phyloP scores from a whole-genome alignment of 2,113 vertebrate genomes.

The Chloroceryle aenea region DNA sequence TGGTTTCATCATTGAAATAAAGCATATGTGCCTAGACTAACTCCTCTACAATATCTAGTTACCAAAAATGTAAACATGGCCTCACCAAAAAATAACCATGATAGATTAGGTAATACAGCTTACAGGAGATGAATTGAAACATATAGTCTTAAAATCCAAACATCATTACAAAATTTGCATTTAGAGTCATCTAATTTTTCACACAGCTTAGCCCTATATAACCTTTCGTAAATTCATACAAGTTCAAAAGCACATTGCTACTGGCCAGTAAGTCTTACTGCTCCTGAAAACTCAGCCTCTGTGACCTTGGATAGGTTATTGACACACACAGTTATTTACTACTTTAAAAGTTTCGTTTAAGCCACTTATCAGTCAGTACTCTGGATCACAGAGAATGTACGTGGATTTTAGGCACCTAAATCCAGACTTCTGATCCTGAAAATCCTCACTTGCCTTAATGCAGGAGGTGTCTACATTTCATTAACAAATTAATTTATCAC shows the following conservation, averaged over 20 bases:
- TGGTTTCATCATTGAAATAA: not conserved
- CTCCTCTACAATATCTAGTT: not conserved
- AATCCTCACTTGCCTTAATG: not conserved
- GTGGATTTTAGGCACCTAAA: not conserved
- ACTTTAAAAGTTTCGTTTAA: not conserved
- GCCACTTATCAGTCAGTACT: not conserved
- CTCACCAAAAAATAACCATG: not conserved
- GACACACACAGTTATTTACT: not conserved
- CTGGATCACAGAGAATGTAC: not conserved
- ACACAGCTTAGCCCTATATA: not conserved
- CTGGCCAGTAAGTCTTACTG: not conserved
- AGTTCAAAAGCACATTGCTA: not conserved
- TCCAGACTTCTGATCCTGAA: conserved; percentile 26
- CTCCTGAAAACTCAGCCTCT: not conserved
- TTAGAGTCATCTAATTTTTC: not conserved
- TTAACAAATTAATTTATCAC: conserved; percentile 25
- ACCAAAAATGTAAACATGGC: not conserved
- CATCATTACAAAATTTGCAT: not conserved
- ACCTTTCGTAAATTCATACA: not conserved
- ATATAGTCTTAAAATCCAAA: not conserved
- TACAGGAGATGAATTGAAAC: not conserved
- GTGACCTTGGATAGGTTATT: not conserved
- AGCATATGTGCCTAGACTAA: not conserved
- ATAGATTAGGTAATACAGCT: not conserved
- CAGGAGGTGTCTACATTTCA: not conserved